Evolutionary conservation across 2,113 vertebrate species (phyloP), one percentile per base, ranked within the genome.

Genomic region (Hemicordylus capensis): DNA sequence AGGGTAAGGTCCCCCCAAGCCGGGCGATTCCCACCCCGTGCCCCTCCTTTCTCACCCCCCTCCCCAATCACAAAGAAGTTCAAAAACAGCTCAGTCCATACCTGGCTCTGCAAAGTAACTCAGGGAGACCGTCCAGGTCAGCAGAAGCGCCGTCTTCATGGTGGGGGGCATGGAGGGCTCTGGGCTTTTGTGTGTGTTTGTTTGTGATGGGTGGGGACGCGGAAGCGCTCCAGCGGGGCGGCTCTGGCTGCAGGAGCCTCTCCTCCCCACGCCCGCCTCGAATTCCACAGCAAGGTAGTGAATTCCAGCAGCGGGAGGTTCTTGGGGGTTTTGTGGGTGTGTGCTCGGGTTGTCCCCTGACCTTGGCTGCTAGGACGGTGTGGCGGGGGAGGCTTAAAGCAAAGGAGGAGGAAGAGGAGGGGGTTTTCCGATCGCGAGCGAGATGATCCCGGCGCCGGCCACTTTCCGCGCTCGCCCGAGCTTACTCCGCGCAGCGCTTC

Each of bases 61-160:
- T 12, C 26, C 5, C 15, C 46, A 28, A 39, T 22, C 20, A n/a
- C 10, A 44, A 72, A 72, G 15, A 31, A 51, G 46, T 15, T 7
- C 3, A 6, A 51, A 54, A 75, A 10, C 34, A 42, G 37, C 66
- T 22, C 82, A 59, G 11, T 22, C 44, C 84, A 2, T 70, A 85
- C 84, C 84, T 72, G 76, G 8, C 14, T 59, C 37, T 17, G 66
- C 84, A 6, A 72, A 85, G 66, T 72, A 72, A 46, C 76, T 72
- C 66, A 85, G 42, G 39, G 76, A 46, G 1, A 61, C 42, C 42
- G 67, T 79, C 84, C 84, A 85, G 56, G 76, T 6, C 22, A 72
- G 56, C 54, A 78, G 76, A 11, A 61, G n/a, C 66, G 76, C 54
- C 66, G 84, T 59, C 76, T 44, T 79, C 84, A 85, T 85, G 1